Evolutionary conservation across 2,797 vertebrate genomes (phyloP).

Genomic region (Cichlasoma orientale): DNA sequence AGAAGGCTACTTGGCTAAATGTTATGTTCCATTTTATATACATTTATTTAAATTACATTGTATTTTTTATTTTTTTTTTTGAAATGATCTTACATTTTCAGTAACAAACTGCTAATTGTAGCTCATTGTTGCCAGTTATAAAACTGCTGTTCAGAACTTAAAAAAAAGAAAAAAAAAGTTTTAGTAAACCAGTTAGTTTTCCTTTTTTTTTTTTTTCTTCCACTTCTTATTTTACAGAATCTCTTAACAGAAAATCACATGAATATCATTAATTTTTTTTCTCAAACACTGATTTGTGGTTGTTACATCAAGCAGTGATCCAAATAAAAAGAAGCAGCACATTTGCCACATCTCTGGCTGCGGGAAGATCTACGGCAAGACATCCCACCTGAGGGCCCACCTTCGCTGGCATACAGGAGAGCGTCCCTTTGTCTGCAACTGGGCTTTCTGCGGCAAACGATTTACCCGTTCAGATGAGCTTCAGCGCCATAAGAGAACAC

Average conservation of each 20-base stretch:
- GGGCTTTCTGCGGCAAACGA: constrained; percentile 93
- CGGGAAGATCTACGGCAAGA: constrained; percentile 96
- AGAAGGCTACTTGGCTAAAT: background rate
- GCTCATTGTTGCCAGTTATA: rapidly evolving
- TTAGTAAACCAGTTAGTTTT: background rate
- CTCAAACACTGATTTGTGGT: background rate
- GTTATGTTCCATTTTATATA: background rate
- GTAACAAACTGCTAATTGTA: background rate
- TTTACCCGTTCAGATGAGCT: constrained; percentile 95
- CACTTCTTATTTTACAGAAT: background rate
- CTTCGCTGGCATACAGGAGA: constrained; percentile 97
- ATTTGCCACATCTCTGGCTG: constrained; percentile 95
- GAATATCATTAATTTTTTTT: background rate
- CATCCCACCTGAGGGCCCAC: constrained; percentile 93
- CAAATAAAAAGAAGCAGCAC: constrained; percentile 95
- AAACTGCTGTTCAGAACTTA: background rate
- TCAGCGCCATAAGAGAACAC: constrained; percentile 94
- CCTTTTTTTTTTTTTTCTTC: too few relatives aligned
- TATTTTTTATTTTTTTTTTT: too few relatives aligned
- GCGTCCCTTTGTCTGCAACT: constrained; percentile 91
- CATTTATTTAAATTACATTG: background rate
- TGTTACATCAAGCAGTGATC: constrained; percentile 78
- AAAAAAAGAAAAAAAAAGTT: background rate
- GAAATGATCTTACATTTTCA: background rate
- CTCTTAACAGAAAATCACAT: background rate